Base-by-base conservation (phyloP, 2,797 vertebrate species). In the Peromyscus eremicus region DNA sequence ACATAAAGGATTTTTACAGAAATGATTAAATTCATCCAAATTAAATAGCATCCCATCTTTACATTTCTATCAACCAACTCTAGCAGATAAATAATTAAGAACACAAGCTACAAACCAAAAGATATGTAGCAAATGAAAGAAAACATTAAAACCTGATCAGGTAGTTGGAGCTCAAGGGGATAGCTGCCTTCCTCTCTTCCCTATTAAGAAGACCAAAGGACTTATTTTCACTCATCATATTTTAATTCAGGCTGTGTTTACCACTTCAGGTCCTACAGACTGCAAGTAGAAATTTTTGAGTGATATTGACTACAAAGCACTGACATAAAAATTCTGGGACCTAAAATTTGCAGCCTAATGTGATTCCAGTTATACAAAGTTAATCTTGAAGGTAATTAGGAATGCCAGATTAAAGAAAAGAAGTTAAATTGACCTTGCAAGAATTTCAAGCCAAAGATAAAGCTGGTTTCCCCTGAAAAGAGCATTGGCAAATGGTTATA, bases 381-480 rank as follows among this genome's bases (percentile, higher is more conserved):
- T 96, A 73, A 89, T 79, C 37, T 46, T 76, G 13, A 96, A 86
- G 29, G 29, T 91, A 97, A 95, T 95, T 95, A 96, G 52, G n/a
- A 96, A 92, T 91, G 46, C 62, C 5, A 95, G 25, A 95, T 94
- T 90, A 92, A 95, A 71, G 52, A 89, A 89, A 95, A 92, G 6
- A 96, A 89, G 46, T 91, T 90, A 89, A 95, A 95, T 87, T 96
- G 13, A 2, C 71, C 68, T 96, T 90, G 52, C 13, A 94, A 97
- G 25, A 95, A 91, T 91, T 73, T 91, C 4, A 85, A 91, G 37
- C 46, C 83, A 87, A 80, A 92, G 17, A 77, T 94, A 86, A 68
- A 94, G 4, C 17, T 85, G n/a, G 77, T 86, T 95, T 95, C 29
- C 8, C 16, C 9, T 91, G 19, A 92, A 92, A 94, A 91, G 5